These are phyloP conservation scores for Menura novaehollandiae DNA, from an alignment of 2,113 vertebrate genomes.

Conservation along the genomic window DNA sequence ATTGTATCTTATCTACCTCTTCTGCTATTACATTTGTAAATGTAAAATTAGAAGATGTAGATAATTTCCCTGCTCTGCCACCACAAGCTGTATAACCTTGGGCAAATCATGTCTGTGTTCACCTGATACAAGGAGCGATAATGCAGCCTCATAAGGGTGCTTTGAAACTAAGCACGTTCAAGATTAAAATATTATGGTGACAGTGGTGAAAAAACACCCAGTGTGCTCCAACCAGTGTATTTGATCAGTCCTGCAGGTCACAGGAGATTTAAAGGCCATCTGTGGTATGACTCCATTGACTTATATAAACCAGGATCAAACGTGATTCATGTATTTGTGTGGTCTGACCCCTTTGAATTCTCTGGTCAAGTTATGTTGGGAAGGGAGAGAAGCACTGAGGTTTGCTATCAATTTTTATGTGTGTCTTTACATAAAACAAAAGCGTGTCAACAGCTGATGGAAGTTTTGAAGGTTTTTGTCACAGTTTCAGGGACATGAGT, in stretches of 20 bases:
- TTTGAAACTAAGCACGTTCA: neutral
- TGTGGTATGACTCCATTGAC: conserved; percentile 6
- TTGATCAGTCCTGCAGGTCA: conserved; percentile 19
- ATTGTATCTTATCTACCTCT: neutral
- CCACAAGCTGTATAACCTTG: neutral
- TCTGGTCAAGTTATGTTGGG: conserved; percentile 8
- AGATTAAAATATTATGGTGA: neutral
- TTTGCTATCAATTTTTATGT: neutral
- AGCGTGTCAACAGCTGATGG: neutral
- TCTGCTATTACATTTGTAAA: neutral
- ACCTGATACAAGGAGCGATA: neutral
- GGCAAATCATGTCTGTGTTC: neutral
- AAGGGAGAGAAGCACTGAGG: neutral
- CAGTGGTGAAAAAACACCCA: neutral
- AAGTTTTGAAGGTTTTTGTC: neutral
- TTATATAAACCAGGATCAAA: conserved; percentile 3
- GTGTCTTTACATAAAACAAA: conserved; percentile 40
- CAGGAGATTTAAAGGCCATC: conserved; percentile 47
- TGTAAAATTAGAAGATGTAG: neutral
- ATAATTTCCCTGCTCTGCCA: neutral
- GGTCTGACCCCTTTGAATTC: conserved; percentile 43
- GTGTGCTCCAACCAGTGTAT: neutral
- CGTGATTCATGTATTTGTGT: neutral
- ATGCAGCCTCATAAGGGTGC: neutral
- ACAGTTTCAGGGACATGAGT: neutral